These are phyloP conservation scores for Ataeniobius toweri DNA, from an alignment of 2,797 vertebrate species.

Conservation along the genomic window DNA sequence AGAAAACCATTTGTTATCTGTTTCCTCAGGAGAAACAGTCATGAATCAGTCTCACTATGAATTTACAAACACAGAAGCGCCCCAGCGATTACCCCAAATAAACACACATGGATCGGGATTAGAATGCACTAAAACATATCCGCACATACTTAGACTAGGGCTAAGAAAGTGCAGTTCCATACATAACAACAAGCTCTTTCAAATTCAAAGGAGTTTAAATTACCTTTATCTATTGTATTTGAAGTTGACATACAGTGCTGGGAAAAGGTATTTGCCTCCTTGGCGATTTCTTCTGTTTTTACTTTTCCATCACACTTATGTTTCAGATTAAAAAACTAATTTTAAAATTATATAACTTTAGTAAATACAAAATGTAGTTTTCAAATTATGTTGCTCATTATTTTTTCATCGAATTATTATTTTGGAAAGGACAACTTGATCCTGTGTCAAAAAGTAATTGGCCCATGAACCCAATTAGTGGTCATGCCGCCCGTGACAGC, in stretches of 20 bases:
- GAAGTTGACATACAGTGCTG: neutral
- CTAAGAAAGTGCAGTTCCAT: neutral
- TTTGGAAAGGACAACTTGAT: neutral
- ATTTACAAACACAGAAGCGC: constrained; percentile 75
- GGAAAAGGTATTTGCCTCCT: neutral
- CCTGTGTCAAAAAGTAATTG: neutral
- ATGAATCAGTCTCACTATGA: constrained; percentile 71
- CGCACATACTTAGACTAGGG: constrained; percentile 23
- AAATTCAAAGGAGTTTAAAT: constrained; percentile 17
- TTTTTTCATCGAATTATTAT: neutral
- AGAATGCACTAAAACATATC: constrained; percentile 26
- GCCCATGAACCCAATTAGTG: neutral
- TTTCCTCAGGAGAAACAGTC: constrained; percentile 64
- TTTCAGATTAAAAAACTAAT: neutral
- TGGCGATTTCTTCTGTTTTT: neutral
- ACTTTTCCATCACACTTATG: neutral
- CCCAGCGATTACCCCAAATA: constrained; percentile 73
- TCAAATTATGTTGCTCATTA: too few relatives aligned
- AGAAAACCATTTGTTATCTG: constrained; percentile 73
- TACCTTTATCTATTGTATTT: constrained; percentile 4
- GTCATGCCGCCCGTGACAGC: neutral
- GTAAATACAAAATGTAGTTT: too few relatives aligned
- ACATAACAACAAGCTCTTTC: constrained; percentile 20
- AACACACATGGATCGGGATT: constrained; percentile 55
- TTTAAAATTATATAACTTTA: neutral